These are phyloP conservation scores for Tricholaema leucomelas DNA, from an alignment of 2,113 vertebrate genomes.

Conservation along the genomic window DNA sequence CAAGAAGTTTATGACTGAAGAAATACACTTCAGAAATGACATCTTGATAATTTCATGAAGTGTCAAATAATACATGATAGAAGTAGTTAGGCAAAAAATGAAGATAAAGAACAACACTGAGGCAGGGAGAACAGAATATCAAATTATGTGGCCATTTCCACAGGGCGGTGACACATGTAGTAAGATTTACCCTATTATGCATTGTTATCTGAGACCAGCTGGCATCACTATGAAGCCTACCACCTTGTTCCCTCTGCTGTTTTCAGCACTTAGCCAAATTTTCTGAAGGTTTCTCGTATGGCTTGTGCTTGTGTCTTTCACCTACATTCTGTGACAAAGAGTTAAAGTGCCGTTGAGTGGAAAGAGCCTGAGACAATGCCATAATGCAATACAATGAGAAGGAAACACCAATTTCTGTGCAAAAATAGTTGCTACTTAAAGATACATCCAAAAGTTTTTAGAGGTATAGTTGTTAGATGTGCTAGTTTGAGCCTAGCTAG, in stretches of 20 bases:
- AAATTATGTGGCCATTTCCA: not conserved
- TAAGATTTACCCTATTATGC: not conserved
- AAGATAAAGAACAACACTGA: not conserved
- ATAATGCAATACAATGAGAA: not conserved
- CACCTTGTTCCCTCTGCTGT: not conserved
- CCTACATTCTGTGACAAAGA: not conserved
- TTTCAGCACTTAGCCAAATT: not conserved
- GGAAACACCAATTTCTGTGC: not conserved
- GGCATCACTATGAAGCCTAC: not conserved
- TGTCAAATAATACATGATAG: not conserved
- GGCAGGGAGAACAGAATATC: not conserved
- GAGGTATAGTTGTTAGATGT: not conserved
- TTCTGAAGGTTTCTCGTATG: not conserved
- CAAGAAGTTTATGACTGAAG: not conserved
- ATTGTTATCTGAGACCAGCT: not conserved
- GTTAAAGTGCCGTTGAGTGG: not conserved
- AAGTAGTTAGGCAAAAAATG: not conserved
- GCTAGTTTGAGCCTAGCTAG: too few species aligned
- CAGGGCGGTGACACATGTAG: not conserved
- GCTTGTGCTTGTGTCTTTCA: not conserved
- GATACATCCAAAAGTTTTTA: not conserved
- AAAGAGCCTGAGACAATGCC: not conserved
- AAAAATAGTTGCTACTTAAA: not conserved
- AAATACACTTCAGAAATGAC: not conserved
- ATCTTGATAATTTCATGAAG: not conserved